Percentiles rank a stretch among this genome's conserved stretches.
phyloP scores from a whole-genome alignment of 2,113 vertebrate genomes.

The Butastur rufipennis region DNA sequence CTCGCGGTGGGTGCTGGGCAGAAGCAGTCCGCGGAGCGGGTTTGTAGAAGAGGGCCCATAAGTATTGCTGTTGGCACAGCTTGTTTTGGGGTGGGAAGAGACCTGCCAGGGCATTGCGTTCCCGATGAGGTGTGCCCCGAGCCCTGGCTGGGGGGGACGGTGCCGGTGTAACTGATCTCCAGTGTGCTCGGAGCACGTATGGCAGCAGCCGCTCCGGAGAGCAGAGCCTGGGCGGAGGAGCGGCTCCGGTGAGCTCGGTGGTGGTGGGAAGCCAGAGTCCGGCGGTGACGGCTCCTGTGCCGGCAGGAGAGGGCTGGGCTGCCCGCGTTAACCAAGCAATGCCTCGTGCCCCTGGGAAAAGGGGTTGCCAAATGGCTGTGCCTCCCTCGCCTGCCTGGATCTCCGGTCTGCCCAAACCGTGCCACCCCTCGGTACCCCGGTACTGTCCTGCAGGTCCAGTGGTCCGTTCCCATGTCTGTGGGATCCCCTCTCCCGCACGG shows the following conservation, averaged over 20 bases:
- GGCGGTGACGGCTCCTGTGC: not conserved
- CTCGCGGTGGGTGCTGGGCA: not conserved
- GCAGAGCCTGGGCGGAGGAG: not conserved
- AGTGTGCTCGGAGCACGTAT: not conserved
- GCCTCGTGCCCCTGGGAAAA: not conserved
- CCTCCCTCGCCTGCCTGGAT: not conserved
- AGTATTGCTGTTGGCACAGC: accelerated
- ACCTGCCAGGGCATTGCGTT: not conserved
- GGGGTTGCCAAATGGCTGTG: not conserved
- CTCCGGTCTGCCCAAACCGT: not conserved
- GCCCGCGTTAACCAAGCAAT: not conserved
- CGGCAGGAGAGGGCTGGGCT: not conserved
- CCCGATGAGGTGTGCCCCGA: not conserved
- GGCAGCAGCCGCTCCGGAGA: not conserved
- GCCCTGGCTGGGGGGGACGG: not conserved
- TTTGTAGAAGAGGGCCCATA: not conserved
- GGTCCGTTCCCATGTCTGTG: not conserved
- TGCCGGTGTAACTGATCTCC: not conserved
- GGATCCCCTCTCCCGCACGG: accelerated
- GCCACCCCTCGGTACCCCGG: accelerated
- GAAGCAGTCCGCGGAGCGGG: not conserved
- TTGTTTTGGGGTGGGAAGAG: accelerated
- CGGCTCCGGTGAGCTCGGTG: not conserved
- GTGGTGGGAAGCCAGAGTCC: not conserved
- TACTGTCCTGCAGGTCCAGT: accelerated